Conservation (phyloP, 2,888 invertebrate species). For the Dicyrtoma fusca region DNA sequence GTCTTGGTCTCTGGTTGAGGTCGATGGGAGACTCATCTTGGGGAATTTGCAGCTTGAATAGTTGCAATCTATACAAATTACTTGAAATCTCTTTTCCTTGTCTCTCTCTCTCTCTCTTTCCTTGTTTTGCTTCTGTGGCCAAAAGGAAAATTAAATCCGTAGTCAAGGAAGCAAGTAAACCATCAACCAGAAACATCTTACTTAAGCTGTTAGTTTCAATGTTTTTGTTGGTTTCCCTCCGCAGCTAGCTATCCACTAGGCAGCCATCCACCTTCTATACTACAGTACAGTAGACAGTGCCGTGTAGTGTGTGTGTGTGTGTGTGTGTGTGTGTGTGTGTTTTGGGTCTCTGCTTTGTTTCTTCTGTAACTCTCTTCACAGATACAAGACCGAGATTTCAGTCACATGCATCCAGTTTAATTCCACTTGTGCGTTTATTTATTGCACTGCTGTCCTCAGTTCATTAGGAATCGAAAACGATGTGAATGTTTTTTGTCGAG, state of each 20-base stretch:
- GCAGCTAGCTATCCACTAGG: not conserved
- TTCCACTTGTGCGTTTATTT: constrained; percentile 37
- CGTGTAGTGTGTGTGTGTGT: not conserved
- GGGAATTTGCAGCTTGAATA: not conserved
- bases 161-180: constrained; percentile 2
- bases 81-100: not conserved
- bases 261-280: not conserved
- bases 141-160: constrained; percentile 30
- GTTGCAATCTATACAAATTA: constrained; percentile 21
- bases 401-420: constrained; percentile 38
- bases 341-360: constrained; percentile 15
- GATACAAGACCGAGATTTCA: constrained; percentile 19
- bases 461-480: constrained; percentile 35
- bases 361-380: not conserved
- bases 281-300: no score
- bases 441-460: constrained; percentile 37
- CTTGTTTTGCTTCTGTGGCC: not conserved
- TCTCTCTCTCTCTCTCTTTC: not conserved
- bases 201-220: not conserved
- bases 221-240: not conserved
- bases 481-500: constrained; percentile 3
- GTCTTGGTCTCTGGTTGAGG: no score
- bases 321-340: no score
- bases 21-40: no score
- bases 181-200: constrained; percentile 30